Conservation (phyloP, 1,140 invertebrate genomes). For the Calosoma granatense region DNA sequence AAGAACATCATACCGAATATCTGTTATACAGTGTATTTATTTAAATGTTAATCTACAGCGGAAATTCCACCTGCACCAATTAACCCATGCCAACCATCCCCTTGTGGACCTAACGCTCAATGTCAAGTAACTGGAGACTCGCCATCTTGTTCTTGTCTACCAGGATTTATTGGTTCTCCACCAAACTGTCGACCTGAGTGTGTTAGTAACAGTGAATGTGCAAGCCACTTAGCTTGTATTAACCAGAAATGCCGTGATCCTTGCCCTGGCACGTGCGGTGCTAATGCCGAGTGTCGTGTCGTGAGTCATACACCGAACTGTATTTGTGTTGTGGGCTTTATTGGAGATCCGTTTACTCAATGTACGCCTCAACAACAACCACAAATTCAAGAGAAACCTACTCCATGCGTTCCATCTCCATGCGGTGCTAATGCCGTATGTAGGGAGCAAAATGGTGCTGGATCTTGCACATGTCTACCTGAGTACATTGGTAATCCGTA, state of each 20-base stretch:
- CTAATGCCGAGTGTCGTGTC: slow-evolving; percentile 44
- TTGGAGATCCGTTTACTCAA: slow-evolving; percentile 52
- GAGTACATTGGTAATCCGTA: slow-evolving; percentile 48
- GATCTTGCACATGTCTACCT: slow-evolving; percentile 55
- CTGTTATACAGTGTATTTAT: background rate
- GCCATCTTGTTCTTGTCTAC: slow-evolving; percentile 56
- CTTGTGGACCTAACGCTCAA: slow-evolving; percentile 59
- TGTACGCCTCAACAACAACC: slow-evolving; percentile 24
- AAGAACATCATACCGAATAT: slow-evolving; percentile 23
- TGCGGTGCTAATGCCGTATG: slow-evolving; percentile 49
- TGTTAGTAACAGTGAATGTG: slow-evolving; percentile 64
- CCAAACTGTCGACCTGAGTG: slow-evolving; percentile 71
- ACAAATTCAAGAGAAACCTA: slow-evolving; percentile 13
- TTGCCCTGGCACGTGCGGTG: slow-evolving; percentile 47
- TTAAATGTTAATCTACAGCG: slow-evolving; percentile 15
- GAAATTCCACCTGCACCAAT: slow-evolving; percentile 19
- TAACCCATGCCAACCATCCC: slow-evolving; percentile 56
- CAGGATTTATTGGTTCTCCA: slow-evolving; percentile 62
- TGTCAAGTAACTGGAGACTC: slow-evolving; percentile 50
- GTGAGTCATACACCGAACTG: slow-evolving; percentile 50
- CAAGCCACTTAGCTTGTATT: slow-evolving; percentile 59
- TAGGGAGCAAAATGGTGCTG: slow-evolving; percentile 47
- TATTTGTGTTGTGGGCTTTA: slow-evolving; percentile 46
- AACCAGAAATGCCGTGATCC: slow-evolving; percentile 71
- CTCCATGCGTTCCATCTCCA: slow-evolving; percentile 46